Evolutionary conservation across 2,113 vertebrate species (phyloP).

Genomic region (Lanius ludovicianus): DNA sequence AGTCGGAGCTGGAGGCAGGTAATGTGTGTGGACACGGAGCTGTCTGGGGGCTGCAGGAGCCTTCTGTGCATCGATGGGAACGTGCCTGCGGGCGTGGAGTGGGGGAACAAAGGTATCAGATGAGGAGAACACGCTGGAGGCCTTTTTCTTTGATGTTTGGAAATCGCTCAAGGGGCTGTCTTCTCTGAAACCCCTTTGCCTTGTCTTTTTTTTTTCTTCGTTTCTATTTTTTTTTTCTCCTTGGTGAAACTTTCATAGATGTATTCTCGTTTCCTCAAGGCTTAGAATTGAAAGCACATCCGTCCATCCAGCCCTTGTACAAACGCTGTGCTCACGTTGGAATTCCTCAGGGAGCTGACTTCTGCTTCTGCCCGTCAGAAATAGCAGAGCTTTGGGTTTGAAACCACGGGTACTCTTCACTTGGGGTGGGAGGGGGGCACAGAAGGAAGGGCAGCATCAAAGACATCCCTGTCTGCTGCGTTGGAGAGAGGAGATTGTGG

Average conservation of each 20-base stretch:
- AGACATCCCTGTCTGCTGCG: not conserved
- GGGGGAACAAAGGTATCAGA: slow-evolving; percentile 68
- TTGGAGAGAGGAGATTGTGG: not conserved
- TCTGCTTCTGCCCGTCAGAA: not conserved
- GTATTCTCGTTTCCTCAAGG: slow-evolving; percentile 7
- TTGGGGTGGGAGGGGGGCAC: not conserved
- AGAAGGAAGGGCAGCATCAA: not conserved
- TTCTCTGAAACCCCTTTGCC: slow-evolving; percentile 63
- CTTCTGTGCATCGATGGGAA: slow-evolving; percentile 32
- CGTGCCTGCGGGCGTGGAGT: slow-evolving; percentile 18
- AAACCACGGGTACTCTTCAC: not conserved
- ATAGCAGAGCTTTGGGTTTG: not conserved
- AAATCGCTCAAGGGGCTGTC: slow-evolving; percentile 72
- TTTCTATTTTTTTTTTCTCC: not conserved
- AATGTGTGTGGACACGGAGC: not conserved
- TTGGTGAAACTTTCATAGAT: slow-evolving; percentile 8
- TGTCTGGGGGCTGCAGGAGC: not conserved
- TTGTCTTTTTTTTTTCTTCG: not conserved
- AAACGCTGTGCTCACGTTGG: not conserved
- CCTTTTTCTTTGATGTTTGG: slow-evolving; percentile 76
- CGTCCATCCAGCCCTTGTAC: not conserved
- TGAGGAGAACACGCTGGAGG: slow-evolving; percentile 68
- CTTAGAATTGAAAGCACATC: not conserved
- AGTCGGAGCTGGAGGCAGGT: slow-evolving; percentile 15
- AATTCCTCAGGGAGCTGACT: not conserved